Conservation (phyloP, 2,888 invertebrate genomes). For the Agonopterix arenella region DNA sequence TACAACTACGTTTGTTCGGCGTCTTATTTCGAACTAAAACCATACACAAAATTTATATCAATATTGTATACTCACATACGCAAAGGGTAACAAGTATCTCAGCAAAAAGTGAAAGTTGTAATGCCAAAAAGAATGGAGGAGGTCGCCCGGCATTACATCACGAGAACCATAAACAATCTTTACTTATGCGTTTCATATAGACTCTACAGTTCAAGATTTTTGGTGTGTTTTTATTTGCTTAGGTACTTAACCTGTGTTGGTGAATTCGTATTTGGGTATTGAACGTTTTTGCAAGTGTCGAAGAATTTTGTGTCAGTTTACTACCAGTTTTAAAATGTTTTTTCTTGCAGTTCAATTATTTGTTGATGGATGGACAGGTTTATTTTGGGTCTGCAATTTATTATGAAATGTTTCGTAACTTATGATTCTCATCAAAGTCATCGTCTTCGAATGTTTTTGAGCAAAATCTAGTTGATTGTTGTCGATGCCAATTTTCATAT, state of each 20-base stretch:
- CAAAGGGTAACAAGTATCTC: conserved; percentile 8
- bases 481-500: too few relatives aligned
- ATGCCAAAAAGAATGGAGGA: conserved; percentile 42
- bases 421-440: too few relatives aligned
- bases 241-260: too few relatives aligned
- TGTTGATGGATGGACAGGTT: background rate
- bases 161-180: background rate
- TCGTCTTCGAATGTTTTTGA: too few relatives aligned
- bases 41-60: too few relatives aligned
- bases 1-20: too few relatives aligned
- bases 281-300: conserved; percentile 14
- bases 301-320: conserved; percentile 11
- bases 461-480: too few relatives aligned
- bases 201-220: conserved; percentile 12
- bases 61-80: background rate
- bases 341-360: background rate
- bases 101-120: conserved; percentile 52
- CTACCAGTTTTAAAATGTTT: conserved; percentile 7
- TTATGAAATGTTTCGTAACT: too few relatives aligned
- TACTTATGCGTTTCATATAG: conserved; percentile 6
- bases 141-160: conserved; percentile 41
- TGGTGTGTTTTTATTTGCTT: conserved; percentile 6
- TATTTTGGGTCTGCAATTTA: too few relatives aligned
- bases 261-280: background rate
- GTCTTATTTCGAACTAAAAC: too few relatives aligned